Evolutionary conservation across 2,888 invertebrate genomes (phyloP).

Genomic region (Eupithecia subumbrata): DNA sequence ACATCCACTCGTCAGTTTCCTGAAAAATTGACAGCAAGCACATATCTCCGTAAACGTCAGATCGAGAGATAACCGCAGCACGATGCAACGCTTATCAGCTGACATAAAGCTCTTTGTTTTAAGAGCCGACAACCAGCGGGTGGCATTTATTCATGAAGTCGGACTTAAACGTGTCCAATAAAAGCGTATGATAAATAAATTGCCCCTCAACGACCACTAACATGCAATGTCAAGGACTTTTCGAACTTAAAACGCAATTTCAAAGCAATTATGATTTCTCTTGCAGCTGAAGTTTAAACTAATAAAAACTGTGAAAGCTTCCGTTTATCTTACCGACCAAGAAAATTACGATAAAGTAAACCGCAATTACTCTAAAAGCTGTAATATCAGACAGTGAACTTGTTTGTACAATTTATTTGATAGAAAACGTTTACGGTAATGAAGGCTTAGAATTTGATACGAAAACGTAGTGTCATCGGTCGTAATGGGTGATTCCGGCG

Average conservation of each 20-base stretch:
- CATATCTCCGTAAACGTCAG: conserved; percentile 39
- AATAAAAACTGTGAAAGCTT: conserved; percentile 46
- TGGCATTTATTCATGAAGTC: conserved; percentile 42
- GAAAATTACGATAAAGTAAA: conserved; percentile 44
- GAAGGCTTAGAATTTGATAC: conserved; percentile 67
- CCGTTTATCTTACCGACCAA: conserved; percentile 32
- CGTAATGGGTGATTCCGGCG: conserved; percentile 77
- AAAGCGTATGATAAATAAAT: conserved; percentile 38
- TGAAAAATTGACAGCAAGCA: conserved; percentile 62
- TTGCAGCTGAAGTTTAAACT: conserved; percentile 11
- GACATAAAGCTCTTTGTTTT: conserved; percentile 61
- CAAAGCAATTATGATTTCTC: neutral
- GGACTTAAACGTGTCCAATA: conserved; percentile 40
- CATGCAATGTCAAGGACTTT: conserved; percentile 5
- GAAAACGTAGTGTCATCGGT: conserved; percentile 78
- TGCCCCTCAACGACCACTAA: conserved; percentile 7
- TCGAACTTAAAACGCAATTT: neutral
- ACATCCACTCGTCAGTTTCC: conserved; percentile 64
- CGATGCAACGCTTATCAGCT: conserved; percentile 45
- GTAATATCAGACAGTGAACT: conserved; percentile 54
- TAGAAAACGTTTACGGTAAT: conserved; percentile 78
- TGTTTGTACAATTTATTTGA: conserved; percentile 73
- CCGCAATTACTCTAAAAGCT: conserved; percentile 57
- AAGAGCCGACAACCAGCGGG: conserved; percentile 53
- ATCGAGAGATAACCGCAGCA: conserved; percentile 50